Conservation (phyloP, 2,797 vertebrate genomes). For the Gobionotothen gibberifrons region DNA sequence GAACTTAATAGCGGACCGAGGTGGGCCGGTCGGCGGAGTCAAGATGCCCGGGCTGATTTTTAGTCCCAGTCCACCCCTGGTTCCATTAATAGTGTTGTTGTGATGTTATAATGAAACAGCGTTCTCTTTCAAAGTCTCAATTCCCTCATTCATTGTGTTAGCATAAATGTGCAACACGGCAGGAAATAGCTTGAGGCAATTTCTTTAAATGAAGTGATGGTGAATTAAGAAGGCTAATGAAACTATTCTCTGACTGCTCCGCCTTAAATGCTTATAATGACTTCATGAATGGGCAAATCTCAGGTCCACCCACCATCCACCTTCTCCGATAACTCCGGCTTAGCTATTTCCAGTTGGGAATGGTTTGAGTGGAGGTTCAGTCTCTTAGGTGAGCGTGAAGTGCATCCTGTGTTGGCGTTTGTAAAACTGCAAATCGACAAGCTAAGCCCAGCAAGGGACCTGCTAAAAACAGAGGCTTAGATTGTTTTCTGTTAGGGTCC, state of each 20-base stretch:
- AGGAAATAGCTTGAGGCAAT: slow-evolving; percentile 43
- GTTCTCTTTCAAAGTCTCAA: slow-evolving; percentile 51
- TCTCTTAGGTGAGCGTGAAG: slow-evolving; percentile 13
- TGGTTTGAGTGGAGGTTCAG: slow-evolving; percentile 9
- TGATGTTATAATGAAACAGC: slow-evolving; percentile 50
- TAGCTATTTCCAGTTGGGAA: slow-evolving; percentile 26
- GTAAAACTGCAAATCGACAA: slow-evolving; percentile 36
- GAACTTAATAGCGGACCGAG: too few species aligned
- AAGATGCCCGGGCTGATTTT: too few species aligned
- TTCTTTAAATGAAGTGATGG: slow-evolving; percentile 45
- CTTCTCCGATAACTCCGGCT: slow-evolving; percentile 22
- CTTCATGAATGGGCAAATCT: slow-evolving; percentile 43
- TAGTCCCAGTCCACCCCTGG: too few species aligned
- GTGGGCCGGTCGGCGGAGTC: too few species aligned
- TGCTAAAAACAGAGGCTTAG: slow-evolving; percentile 48
- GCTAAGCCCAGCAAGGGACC: slow-evolving; percentile 34
- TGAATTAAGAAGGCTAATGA: slow-evolving; percentile 51
- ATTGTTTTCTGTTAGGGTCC: slow-evolving; percentile 42
- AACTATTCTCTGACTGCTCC: slow-evolving; percentile 34
- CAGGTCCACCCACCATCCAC: slow-evolving; percentile 14
- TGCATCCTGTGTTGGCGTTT: slow-evolving; percentile 15
- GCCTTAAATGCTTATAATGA: slow-evolving; percentile 43
- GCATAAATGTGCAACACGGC: slow-evolving; percentile 38
- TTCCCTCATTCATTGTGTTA: slow-evolving; percentile 54
- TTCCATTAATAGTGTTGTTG: slow-evolving; percentile 52